Conservation (phyloP, 2,113 vertebrate species). For the Percina caprodes region DNA sequence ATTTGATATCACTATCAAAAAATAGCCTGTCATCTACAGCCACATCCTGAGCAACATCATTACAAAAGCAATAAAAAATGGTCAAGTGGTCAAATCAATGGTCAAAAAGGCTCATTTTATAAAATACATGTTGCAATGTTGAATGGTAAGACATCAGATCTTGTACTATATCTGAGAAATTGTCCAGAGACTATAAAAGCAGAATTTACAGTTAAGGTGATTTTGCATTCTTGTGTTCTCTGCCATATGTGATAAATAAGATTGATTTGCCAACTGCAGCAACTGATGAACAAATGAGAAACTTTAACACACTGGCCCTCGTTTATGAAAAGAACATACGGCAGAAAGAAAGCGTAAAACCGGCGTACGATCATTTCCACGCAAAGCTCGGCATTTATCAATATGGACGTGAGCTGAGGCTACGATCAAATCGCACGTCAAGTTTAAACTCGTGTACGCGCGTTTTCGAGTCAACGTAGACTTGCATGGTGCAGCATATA, state of each 20-base stretch:
- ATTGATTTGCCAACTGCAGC: conserved; percentile 26
- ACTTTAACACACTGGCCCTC: not conserved
- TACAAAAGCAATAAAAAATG: not conserved
- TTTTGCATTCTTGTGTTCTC: conserved; percentile 13
- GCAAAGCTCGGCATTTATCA: no score
- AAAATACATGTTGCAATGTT: not conserved
- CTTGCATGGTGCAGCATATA: no score
- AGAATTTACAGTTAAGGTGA: not conserved
- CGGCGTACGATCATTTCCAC: no score
- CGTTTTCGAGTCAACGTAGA: no score
- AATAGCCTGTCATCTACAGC: not conserved
- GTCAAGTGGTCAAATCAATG: not conserved
- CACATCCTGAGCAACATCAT: not conserved
- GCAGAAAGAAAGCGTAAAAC: no score
- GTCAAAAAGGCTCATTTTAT: not conserved
- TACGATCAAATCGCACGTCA: no score
- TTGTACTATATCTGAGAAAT: not conserved
- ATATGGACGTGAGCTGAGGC: no score
- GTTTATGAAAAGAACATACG: no score
- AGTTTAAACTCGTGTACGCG: no score
- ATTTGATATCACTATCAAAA: not conserved
- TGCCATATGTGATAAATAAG: conserved; percentile 13
- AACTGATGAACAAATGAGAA: conserved; percentile 10
- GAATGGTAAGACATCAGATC: not conserved
- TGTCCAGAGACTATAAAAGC: not conserved